phyloP scores from a whole-genome alignment of 2,797 vertebrate species.

The Phoxinus dragarum region DNA sequence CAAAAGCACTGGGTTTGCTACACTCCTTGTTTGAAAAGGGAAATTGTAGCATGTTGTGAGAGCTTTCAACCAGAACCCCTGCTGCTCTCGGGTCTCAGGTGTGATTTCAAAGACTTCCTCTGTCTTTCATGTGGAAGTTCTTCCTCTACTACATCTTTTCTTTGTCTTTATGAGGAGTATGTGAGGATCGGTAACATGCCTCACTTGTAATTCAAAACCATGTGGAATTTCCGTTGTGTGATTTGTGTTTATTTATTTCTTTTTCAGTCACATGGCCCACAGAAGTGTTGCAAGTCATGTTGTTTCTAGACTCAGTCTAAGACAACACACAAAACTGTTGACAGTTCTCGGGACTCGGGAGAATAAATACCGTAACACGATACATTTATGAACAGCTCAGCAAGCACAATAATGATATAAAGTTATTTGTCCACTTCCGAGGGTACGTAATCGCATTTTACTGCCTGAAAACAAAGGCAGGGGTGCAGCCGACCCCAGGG shows the following conservation, averaged over 20 bases:
- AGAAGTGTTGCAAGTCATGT: not conserved
- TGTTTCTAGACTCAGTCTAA: not conserved
- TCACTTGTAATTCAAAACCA: not conserved
- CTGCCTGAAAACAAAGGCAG: too few relatives aligned
- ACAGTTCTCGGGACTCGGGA: too few relatives aligned
- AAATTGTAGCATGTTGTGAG: constrained; percentile 13
- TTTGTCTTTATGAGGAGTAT: not conserved
- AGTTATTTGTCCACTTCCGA: too few relatives aligned
- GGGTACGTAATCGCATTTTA: too few relatives aligned
- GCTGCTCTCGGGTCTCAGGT: constrained; percentile 41
- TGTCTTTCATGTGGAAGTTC: constrained; percentile 42
- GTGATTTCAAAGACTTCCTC: constrained; percentile 50
- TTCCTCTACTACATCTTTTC: not conserved
- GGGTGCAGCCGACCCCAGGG: too few relatives aligned
- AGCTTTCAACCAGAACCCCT: constrained; percentile 20
- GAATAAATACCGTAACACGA: too few relatives aligned
- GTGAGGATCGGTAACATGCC: not conserved
- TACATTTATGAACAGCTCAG: too few relatives aligned
- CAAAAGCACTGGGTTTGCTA: not conserved
- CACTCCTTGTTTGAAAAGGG: not conserved
- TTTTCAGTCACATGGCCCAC: not conserved
- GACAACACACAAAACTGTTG: too few relatives aligned
- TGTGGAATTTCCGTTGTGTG: not conserved
- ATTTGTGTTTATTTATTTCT: not conserved
- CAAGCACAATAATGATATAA: too few relatives aligned